These are phyloP conservation scores for Protomyctophum bolini DNA, from an alignment of 2,113 vertebrate species.

Conservation along the genomic window DNA sequence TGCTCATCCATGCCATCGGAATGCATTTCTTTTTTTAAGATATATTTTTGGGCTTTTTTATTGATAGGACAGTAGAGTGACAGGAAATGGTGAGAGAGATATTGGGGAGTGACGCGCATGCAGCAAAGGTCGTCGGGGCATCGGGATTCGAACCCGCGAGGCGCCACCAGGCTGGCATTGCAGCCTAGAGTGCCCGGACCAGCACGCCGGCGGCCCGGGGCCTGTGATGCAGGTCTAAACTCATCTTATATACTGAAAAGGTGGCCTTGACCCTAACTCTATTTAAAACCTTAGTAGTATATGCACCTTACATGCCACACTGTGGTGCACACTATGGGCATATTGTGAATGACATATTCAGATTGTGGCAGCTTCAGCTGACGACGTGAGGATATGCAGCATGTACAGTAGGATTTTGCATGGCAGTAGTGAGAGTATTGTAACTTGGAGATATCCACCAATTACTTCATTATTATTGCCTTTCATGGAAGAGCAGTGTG, in stretches of 20 bases:
- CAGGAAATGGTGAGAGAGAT: too few relatives aligned
- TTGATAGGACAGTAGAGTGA: too few relatives aligned
- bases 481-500: conserved; percentile 5
- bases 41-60: too few relatives aligned
- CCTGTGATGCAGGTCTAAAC: too few relatives aligned
- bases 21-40: neutral
- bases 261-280: conserved; percentile 21
- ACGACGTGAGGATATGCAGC: conserved; percentile 47
- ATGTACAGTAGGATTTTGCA: conserved; percentile 8
- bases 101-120: too few relatives aligned
- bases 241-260: conserved; percentile 13
- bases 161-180: too few relatives aligned
- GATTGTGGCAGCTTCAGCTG: conserved; percentile 19
- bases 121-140: too few relatives aligned
- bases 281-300: conserved; percentile 26
- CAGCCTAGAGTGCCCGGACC: too few relatives aligned
- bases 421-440: conserved; percentile 26
- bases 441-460: conserved; percentile 37
- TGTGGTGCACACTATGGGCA: conserved; percentile 41
- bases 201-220: too few relatives aligned
- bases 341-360: conserved; percentile 32
- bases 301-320: conserved; percentile 20
- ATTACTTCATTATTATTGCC: conserved; percentile 23
- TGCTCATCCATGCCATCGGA: conserved; percentile 11
- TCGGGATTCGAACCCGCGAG: too few relatives aligned